phyloP scores from a whole-genome alignment of 1,140 invertebrate species.

The Alviniconcha marisindica region DNA sequence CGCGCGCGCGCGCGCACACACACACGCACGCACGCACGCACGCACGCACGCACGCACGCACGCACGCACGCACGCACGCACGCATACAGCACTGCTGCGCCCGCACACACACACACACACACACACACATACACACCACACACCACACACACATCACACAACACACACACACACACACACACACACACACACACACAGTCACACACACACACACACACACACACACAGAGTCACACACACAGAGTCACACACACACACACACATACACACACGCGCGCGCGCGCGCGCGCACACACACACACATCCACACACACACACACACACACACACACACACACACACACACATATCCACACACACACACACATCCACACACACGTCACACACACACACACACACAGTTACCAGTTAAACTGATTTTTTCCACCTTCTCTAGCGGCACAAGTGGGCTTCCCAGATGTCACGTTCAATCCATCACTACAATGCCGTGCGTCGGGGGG shows the following conservation, averaged over 20 bases:
- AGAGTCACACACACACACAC: neutral
- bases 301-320: too few relatives aligned
- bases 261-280: too few relatives aligned
- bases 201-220: conserved; percentile 6
- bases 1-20: neutral
- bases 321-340: too few relatives aligned
- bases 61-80: too few relatives aligned
- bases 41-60: too few relatives aligned
- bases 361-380: conserved; percentile 4
- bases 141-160: neutral
- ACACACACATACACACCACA: neutral
- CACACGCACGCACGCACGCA: neutral
- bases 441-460: too few relatives aligned
- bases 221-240: neutral
- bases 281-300: too few relatives aligned
- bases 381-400: conserved; percentile 24
- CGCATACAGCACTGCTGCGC: neutral
- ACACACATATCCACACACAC: neutral
- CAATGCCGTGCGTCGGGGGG: too few relatives aligned
- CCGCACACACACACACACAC: neutral
- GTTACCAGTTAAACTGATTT: too few relatives aligned
- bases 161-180: conserved; percentile 19
- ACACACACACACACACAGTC: neutral
- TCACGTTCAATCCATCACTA: too few relatives aligned
- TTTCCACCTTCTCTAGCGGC: too few relatives aligned